Conservation (phyloP, 2,113 vertebrate species). For the Epinephelus lanceolatus region DNA sequence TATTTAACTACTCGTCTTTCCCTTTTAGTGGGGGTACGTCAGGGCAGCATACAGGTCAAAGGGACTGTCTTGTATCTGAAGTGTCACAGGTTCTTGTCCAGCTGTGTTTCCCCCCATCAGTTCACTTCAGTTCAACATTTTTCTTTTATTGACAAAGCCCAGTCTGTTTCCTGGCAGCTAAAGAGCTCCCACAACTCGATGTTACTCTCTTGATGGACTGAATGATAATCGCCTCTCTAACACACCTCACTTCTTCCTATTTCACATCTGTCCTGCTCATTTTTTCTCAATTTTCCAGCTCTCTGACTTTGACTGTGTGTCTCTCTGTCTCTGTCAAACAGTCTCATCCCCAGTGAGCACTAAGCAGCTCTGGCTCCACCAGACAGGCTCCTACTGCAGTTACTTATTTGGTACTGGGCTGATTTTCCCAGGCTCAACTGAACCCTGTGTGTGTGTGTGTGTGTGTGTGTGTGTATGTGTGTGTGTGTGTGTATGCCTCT, state of each 20-base stretch:
- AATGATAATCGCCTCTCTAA: slow-evolving; percentile 42
- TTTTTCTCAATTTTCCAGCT: slow-evolving; percentile 56
- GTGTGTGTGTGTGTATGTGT: not conserved
- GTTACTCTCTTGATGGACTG: slow-evolving; percentile 29
- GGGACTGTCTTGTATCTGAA: slow-evolving; percentile 9
- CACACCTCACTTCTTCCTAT: slow-evolving; percentile 54
- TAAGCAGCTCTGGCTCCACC: slow-evolving; percentile 68
- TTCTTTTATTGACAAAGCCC: slow-evolving; percentile 30
- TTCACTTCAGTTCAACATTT: slow-evolving; percentile 10
- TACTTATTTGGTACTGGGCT: slow-evolving; percentile 76
- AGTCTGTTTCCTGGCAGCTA: slow-evolving; percentile 25
- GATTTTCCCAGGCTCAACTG: slow-evolving; percentile 80
- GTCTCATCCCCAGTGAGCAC: slow-evolving; percentile 67
- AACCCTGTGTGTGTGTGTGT: slow-evolving; percentile 43
- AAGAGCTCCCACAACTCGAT: not conserved
- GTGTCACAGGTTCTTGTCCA: not conserved
- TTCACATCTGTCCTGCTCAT: slow-evolving; percentile 26
- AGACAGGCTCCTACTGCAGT: slow-evolving; percentile 63
- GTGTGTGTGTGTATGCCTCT: slow-evolving; percentile 30
- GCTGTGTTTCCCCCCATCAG: not conserved
- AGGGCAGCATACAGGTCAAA: not conserved
- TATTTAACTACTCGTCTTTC: slow-evolving; percentile 12
- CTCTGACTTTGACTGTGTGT: slow-evolving; percentile 37
- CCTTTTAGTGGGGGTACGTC: not conserved
- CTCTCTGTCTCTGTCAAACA: slow-evolving; percentile 55